Conservation (phyloP, 2,797 vertebrate species). For the Pseudomugil tenellus region DNA sequence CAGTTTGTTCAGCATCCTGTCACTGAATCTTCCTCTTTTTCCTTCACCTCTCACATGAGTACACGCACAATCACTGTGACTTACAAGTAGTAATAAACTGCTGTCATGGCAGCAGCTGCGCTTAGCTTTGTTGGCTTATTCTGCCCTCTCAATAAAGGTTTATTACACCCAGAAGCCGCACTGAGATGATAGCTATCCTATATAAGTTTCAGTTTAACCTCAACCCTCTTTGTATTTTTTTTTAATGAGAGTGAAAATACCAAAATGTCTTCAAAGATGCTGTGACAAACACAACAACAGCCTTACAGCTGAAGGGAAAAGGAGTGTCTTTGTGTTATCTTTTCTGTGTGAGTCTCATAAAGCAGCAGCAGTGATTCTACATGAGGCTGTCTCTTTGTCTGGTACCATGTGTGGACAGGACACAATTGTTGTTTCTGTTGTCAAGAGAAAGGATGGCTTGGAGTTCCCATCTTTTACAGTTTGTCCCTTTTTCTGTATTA, state of each 20-base stretch:
- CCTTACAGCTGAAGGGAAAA: constrained; percentile 66
- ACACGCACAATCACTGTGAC: not conserved
- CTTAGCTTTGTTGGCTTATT: constrained; percentile 7
- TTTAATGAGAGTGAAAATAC: constrained; percentile 34
- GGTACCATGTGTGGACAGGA: constrained; percentile 61
- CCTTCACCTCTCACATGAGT: constrained; percentile 6
- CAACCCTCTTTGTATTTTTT: constrained; percentile 33
- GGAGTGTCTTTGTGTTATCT: constrained; percentile 69
- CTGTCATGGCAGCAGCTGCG: constrained; percentile 31
- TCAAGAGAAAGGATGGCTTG: constrained; percentile 67
- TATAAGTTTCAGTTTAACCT: constrained; percentile 41
- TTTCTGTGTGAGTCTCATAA: constrained; percentile 67
- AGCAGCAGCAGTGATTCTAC: constrained; percentile 58
- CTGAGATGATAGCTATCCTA: constrained; percentile 26
- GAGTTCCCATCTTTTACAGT: constrained; percentile 63
- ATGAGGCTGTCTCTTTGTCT: constrained; percentile 75
- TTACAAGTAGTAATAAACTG: constrained; percentile 30
- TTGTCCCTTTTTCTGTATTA: constrained; percentile 58
- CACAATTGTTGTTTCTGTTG: constrained; percentile 76
- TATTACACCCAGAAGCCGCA: constrained; percentile 8
- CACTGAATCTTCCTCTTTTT: constrained; percentile 28
- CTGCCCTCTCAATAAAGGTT: constrained; percentile 2
- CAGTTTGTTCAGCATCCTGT: constrained; percentile 24
- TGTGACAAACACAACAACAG: constrained; percentile 62
- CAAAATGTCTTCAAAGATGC: constrained; percentile 62